Evolutionary conservation across 2,797 vertebrate species (phyloP).

Genomic region (Apogon talboti): DNA sequence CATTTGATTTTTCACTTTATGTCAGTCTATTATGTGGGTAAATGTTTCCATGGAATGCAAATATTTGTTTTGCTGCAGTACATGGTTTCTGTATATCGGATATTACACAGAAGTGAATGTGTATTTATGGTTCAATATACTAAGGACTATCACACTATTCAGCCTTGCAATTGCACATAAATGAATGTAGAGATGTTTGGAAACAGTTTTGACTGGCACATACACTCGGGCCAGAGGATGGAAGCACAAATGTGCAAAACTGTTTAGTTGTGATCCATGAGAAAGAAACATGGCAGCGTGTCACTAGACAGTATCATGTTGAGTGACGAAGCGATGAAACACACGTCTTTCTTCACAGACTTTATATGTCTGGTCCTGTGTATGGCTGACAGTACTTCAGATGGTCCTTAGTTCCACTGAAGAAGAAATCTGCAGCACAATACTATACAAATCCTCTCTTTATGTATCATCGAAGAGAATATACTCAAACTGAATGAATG

Average conservation of each 20-base stretch:
- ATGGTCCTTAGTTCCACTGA: slow-evolving; percentile 38
- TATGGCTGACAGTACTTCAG: slow-evolving; percentile 28
- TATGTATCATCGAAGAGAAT: slow-evolving; percentile 49
- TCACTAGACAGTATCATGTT: slow-evolving; percentile 56
- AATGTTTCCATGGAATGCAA: slow-evolving; percentile 77
- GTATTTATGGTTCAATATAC: slow-evolving; percentile 71
- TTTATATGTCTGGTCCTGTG: slow-evolving; percentile 24
- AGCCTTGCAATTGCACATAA: slow-evolving; percentile 76
- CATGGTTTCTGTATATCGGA: slow-evolving; percentile 60
- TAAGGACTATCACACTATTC: slow-evolving; percentile 75
- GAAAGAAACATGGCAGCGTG: slow-evolving; percentile 59
- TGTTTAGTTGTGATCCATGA: slow-evolving; percentile 28
- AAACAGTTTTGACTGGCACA: slow-evolving; percentile 49
- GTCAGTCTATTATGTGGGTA: slow-evolving; percentile 55
- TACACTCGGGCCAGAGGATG: slow-evolving; percentile 22
- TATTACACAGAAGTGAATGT: slow-evolving; percentile 70
- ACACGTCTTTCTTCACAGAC: slow-evolving; percentile 57
- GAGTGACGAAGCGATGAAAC: slow-evolving; percentile 55
- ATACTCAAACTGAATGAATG: slow-evolving; percentile 64
- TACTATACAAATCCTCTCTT: slow-evolving; percentile 37
- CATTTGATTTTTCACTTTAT: slow-evolving; percentile 40
- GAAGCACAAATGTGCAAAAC: slow-evolving; percentile 60
- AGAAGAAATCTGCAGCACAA: slow-evolving; percentile 67
- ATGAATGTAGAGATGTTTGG: slow-evolving; percentile 72
- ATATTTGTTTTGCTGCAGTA: slow-evolving; percentile 75